Evolutionary conservation across 2,113 vertebrate genomes (phyloP).

Genomic region (Etheostoma spectabile): DNA sequence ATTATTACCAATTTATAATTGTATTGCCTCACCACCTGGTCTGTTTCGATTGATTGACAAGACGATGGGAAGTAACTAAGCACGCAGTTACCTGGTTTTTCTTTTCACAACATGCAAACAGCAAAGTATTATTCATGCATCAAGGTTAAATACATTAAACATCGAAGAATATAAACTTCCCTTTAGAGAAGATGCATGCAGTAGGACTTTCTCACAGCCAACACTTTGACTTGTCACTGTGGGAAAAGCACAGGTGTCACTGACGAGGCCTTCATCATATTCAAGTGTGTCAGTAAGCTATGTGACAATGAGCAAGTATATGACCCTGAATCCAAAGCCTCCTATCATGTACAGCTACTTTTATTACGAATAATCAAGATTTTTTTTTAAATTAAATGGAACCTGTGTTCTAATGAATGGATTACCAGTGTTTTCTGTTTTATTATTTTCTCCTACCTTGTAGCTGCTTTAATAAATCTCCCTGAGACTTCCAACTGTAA

Average conservation of each 20-base stretch:
- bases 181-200: not conserved
- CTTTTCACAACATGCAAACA: not conserved
- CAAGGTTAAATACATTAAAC: not conserved
- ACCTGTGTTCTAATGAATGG: not conserved
- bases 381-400: not conserved
- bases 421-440: not conserved
- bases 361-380: too few species aligned
- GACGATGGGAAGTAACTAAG: not conserved
- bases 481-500: too few species aligned
- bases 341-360: too few species aligned
- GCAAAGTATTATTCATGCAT: not conserved
- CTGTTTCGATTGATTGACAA: not conserved
- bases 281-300: too few species aligned
- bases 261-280: not conserved
- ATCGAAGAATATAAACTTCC: not conserved
- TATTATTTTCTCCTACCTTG: not conserved
- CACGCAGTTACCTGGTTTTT: not conserved
- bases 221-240: rapidly evolving
- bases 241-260: not conserved
- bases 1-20: too few species aligned
- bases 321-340: not conserved
- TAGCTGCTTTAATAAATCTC: too few species aligned
- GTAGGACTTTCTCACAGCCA: rapidly evolving
- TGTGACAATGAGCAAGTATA: too few species aligned
- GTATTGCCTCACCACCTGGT: not conserved